Percentiles rank a stretch among this genome's conserved stretches.
phyloP scores from a whole-genome alignment of 2,888 invertebrate genomes.

The Ceriagrion tenellum region DNA sequence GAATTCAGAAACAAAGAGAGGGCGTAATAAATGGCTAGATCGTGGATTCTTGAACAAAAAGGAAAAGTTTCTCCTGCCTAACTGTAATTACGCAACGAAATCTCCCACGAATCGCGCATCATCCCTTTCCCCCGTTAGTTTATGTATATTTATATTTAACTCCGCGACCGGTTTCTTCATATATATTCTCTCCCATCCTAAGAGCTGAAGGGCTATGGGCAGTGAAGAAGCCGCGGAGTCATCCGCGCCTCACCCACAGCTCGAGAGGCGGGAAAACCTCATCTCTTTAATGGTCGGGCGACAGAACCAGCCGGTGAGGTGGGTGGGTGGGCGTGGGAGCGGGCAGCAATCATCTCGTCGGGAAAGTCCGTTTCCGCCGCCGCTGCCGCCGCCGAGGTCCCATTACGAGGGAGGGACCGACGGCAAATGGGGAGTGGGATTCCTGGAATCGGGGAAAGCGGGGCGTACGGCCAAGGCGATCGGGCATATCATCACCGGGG shows the following conservation, averaged over 20 bases:
- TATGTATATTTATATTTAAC: background rate
- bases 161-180: background rate
- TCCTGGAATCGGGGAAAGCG: slow-evolving; percentile 46
- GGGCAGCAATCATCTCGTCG: background rate
- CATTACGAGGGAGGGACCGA: background rate
- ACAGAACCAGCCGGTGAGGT: background rate
- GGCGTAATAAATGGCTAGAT: no score
- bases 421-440: background rate
- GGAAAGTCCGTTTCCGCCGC: background rate
- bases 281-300: background rate
- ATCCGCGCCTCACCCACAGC: background rate
- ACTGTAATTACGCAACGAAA: background rate
- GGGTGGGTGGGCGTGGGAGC: background rate
- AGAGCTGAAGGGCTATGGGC: background rate
- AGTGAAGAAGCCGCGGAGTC: background rate
- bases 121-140: background rate
- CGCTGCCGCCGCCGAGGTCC: background rate
- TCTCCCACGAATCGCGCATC: background rate
- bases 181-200: background rate
- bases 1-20: no score
- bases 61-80: background rate
- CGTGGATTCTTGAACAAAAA: background rate
- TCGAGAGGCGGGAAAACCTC: background rate
- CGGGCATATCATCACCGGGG: slow-evolving; percentile 1
- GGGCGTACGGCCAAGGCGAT: background rate